These are phyloP conservation scores for Teleogryllus occipitalis DNA, from an alignment of 1,140 invertebrate genomes.

Conservation along the genomic window DNA sequence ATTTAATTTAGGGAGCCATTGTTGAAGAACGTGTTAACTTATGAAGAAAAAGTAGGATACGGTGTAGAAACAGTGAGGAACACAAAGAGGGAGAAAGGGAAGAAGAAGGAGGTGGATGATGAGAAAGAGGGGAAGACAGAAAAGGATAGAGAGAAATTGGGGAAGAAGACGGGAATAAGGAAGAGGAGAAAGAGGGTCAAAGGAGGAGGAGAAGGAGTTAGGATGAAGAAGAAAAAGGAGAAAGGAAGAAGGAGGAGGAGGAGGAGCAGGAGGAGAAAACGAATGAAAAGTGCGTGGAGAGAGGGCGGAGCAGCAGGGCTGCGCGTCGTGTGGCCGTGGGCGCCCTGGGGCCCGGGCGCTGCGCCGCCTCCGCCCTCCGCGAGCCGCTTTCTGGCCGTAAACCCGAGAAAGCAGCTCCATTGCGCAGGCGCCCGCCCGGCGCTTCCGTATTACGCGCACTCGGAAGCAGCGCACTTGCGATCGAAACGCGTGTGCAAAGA, in stretches of 20 bases:
- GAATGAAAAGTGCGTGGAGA: background rate
- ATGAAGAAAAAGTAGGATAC: background rate
- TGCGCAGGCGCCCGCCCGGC: too few species aligned
- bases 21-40: too few species aligned
- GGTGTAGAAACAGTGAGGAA: background rate
- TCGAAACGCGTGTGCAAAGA: too few species aligned
- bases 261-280: background rate
- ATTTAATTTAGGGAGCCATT: too few species aligned
- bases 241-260: background rate
- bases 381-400: too few species aligned
- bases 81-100: background rate
- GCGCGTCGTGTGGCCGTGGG: too few species aligned
- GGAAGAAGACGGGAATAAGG: background rate
- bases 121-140: background rate
- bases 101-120: background rate
- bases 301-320: background rate
- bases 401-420: too few species aligned
- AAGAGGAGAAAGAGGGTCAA: background rate
- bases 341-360: too few species aligned
- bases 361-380: too few species aligned
- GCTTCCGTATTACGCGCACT: too few species aligned
- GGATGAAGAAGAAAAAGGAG: background rate
- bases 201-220: background rate
- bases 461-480: too few species aligned
- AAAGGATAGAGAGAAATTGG: background rate